Evolutionary conservation across 2,797 vertebrate genomes (phyloP), one percentile per base, ranked within the genome.

Genomic region (Myiotriccus ornatus): DNA sequence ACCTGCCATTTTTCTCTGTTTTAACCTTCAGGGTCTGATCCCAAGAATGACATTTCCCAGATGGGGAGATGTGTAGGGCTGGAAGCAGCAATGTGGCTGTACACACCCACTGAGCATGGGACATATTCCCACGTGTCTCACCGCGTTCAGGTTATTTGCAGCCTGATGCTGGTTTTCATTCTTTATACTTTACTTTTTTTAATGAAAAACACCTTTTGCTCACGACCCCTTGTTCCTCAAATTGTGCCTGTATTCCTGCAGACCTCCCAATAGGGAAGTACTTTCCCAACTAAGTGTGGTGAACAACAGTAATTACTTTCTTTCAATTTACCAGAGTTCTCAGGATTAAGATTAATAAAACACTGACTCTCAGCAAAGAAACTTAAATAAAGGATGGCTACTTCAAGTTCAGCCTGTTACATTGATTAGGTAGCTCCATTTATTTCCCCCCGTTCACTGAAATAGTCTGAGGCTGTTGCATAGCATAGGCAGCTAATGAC

Each of bases 311-410:
- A 65, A 94, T 92, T 55, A 50, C 24, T 94, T 93, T 79, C 60
- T 89, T 94, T 84, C 52, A 69, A 22, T 0, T 95, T 94, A 77
- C 35, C 34, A 28, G 47, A 63, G 28, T 88, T 94, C 59, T 76
- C 43, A 89, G 65, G 68, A 89, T 90, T 93, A 90, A 94, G 88
- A 94, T 95, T 94, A 84, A 92, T 87, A 90, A 84, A 95, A 86
- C 50, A 92, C 43, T 60, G 53, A 47, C 39, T 90, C 7, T 68
- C 52, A 43, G 28, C 55, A 69, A 84, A 79, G 74, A 78, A 60
- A 22, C 50, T 84, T 87, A 79, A 86, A 90, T 92, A 87, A 93
- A 94, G 70, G 80, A 90, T 88, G 44, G 50, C 30, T 84, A 76
- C 69, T 90, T 87, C 39, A 53, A 89, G 62, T 75, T 94, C 53